phyloP scores from a whole-genome alignment of 2,113 vertebrate species.

The Astur gentilis region DNA sequence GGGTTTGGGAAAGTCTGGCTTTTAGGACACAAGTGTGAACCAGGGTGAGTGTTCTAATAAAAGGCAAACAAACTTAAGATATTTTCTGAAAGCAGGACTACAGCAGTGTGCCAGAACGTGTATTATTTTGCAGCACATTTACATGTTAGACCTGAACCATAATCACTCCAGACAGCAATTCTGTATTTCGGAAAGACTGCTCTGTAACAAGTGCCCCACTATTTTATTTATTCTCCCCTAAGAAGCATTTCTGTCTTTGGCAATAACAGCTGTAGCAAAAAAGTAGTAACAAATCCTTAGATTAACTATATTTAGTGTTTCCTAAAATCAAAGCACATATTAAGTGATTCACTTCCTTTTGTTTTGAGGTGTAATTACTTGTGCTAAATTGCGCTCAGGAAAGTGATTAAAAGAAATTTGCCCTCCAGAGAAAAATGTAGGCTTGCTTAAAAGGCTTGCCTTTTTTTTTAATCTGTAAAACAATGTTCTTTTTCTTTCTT shows the following conservation, averaged over 20 bases:
- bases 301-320: conserved; percentile 23
- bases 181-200: neutral
- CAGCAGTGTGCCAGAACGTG: neutral
- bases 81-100: neutral
- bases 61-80: neutral
- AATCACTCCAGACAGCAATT: neutral
- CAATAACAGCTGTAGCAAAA: neutral
- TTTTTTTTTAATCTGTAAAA: neutral
- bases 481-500: neutral
- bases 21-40: neutral
- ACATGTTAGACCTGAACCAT: neutral
- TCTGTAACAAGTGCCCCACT: neutral
- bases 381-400: conserved; percentile 4
- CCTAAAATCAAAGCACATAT: conserved; percentile 3
- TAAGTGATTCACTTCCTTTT: conserved; percentile 41
- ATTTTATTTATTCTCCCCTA: neutral
- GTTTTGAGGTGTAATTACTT: conserved; percentile 41
- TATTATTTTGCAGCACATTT: neutral
- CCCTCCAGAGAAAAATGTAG: neutral
- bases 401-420: conserved; percentile 45
- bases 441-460: neutral
- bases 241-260: neutral
- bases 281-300: neutral
- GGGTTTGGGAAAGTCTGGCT: neutral
- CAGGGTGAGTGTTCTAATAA: neutral